Percentiles rank a stretch among this genome's conserved stretches.
Conservation (phyloP, 2,113 vertebrate genomes). For the Alces alces region DNA sequence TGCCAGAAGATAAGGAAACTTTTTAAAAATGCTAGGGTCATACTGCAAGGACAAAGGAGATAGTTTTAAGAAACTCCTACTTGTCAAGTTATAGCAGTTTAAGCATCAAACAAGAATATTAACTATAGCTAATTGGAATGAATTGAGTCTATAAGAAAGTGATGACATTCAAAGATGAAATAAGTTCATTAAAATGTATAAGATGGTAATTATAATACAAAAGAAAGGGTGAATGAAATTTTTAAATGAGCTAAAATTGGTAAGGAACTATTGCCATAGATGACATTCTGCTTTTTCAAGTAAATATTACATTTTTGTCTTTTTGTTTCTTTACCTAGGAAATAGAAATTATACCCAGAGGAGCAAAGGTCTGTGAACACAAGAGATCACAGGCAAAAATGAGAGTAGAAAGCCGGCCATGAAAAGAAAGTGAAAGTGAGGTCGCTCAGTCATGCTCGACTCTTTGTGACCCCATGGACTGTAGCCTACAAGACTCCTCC, state of each 20-base stretch:
- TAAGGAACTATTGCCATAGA: neutral
- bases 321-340: neutral
- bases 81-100: neutral
- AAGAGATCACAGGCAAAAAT: neutral
- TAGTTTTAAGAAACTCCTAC: neutral
- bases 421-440: neutral
- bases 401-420: fast-evolving
- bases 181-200: constrained; percentile 23
- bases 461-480: neutral
- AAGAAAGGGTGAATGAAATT: neutral
- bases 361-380: neutral
- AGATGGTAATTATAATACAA: neutral
- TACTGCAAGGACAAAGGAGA: neutral
- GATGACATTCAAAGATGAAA: neutral
- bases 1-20: neutral
- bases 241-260: neutral
- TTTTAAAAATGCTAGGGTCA: neutral
- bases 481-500: neutral
- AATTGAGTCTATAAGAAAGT: neutral
- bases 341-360: neutral
- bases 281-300: neutral
- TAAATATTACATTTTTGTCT: neutral
- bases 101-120: neutral
- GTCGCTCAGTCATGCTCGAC: neutral
- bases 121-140: neutral